phyloP scores from a whole-genome alignment of 64 coral and sea anemone genomes.

The Actinia tenebrosa region DNA sequence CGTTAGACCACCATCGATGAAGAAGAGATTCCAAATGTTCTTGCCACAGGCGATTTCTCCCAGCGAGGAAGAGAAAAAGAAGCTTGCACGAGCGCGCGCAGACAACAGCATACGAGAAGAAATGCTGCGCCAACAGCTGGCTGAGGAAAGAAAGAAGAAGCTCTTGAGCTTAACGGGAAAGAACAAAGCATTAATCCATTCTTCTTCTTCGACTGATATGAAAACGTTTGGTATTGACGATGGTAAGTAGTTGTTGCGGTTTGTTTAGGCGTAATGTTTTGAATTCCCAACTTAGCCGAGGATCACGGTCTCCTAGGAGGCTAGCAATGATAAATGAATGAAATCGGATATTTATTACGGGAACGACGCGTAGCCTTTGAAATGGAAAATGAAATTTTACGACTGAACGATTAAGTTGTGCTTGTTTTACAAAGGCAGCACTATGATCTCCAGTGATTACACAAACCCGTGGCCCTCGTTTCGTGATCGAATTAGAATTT shows the following conservation, averaged over 20 bases:
- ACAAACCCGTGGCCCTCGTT: too few relatives aligned
- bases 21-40: conserved; percentile 42
- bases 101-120: conserved; percentile 62
- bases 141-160: conserved; percentile 59
- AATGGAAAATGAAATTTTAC: too few relatives aligned
- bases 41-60: neutral
- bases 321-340: too few relatives aligned
- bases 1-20: neutral
- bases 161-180: neutral
- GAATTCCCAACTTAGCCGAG: too few relatives aligned
- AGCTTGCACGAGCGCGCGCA: conserved; percentile 36
- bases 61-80: neutral
- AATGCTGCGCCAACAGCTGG: conserved; percentile 52
- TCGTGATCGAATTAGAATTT: too few relatives aligned
- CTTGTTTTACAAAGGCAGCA: too few relatives aligned
- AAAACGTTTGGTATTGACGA: neutral
- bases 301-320: too few relatives aligned
- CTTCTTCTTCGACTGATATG: neutral
- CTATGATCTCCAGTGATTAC: too few relatives aligned
- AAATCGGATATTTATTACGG: too few relatives aligned
- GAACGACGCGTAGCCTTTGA: too few relatives aligned
- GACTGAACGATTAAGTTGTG: too few relatives aligned
- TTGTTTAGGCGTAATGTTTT: too few relatives aligned
- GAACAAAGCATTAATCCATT: neutral
- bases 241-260: neutral